Base-by-base conservation (phyloP, 2,113 vertebrate species). In the Actenoides hombroni region DNA sequence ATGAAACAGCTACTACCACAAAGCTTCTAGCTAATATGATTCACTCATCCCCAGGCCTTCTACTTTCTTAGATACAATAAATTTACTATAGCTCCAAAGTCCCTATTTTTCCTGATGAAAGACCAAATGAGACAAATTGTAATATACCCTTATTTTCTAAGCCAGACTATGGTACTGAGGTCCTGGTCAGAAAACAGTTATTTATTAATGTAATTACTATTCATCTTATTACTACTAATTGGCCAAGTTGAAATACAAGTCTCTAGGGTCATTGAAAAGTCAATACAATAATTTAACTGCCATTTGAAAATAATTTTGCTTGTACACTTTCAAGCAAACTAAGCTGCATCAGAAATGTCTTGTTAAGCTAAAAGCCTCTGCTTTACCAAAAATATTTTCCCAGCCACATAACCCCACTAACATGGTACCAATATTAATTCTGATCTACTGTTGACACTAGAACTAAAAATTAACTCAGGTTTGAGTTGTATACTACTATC, bases 291-390 rank as follows among this genome's bases (percentile, higher is more conserved):
- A 95, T 88, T 97, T 97, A 91, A 80, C 86, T 90, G 57, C 63
- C 79, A 95, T 96, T 96, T 61, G 59, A 89, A 98, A 97, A 93
- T 95, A 94, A 97, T 92, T 91, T 96, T 94, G 57, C 90, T 88
- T 90, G 44, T 56, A 84, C 61, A 75, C 92, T 95, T 94, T 77
- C 90, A 96, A 94, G 88, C 88, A 97, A 92, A 90, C 83, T 88
- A 95, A 94, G 63, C 84, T 94, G 60, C 67, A 88, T 78, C 90
- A 90, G 76, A 95, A 87, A 92, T 93, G 13, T 81, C 87, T 92
- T 65, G 12, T 79, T 71, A 94, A 86, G 31, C 73, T 95, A 68
- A 61, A 93, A 95, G 31, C 39, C 69, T 85, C 59, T 67, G 37
- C 59, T 93, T 85, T 70, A 64, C 81, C 56, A 92, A 92, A 95